Conservation (phyloP, 1,140 invertebrate genomes). For the Drosophila setifemur region DNA sequence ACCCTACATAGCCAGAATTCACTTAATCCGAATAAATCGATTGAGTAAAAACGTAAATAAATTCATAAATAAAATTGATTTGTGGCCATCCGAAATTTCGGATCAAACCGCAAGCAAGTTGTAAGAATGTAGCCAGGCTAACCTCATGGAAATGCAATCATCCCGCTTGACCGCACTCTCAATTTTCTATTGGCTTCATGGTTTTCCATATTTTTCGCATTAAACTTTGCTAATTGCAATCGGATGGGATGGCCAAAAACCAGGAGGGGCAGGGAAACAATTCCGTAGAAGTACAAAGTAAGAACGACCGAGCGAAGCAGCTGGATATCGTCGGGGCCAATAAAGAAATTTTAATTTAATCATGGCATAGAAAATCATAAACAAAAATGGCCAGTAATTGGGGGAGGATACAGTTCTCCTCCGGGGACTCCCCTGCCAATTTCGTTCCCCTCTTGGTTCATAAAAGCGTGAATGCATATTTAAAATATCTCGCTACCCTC, state of each 20-base stretch:
- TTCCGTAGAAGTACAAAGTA: constrained; percentile 13
- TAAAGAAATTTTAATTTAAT: constrained; percentile 76
- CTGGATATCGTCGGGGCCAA: constrained; percentile 58
- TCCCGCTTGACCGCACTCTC: constrained; percentile 38
- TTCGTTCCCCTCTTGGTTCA: constrained; percentile 5
- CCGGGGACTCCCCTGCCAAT: not conserved
- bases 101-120: not conserved
- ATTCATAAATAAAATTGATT: not conserved
- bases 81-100: not conserved
- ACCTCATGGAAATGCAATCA: constrained; percentile 34
- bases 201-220: constrained; percentile 46
- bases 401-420: not conserved
- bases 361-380: constrained; percentile 54
- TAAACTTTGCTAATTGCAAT: constrained; percentile 63
- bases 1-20: not conserved
- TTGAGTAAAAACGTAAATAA: not conserved
- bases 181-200: constrained; percentile 46
- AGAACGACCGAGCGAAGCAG: constrained; percentile 48
- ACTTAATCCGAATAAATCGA: not conserved
- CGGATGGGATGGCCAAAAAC: constrained; percentile 5
- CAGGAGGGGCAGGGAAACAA: too few species aligned
- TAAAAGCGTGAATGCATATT: constrained; percentile 66
- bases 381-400: constrained; percentile 62
- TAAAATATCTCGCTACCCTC: constrained; percentile 41
- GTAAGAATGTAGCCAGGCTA: constrained; percentile 20